phyloP scores from a whole-genome alignment of 2,888 invertebrate species.

The Rhagonycha fulva region DNA sequence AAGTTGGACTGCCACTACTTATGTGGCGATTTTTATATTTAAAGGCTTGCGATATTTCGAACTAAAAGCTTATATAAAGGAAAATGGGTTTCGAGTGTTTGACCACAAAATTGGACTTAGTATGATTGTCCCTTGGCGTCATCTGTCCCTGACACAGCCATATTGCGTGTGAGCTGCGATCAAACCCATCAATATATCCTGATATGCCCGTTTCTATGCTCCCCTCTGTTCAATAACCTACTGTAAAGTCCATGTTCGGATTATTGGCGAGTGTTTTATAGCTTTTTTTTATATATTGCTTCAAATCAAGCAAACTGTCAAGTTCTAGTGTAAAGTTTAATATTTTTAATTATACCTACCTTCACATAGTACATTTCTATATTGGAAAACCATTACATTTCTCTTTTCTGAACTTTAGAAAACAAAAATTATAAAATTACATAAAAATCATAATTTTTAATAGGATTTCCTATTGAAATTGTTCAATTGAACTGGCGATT shows the following conservation, averaged over 20 bases:
- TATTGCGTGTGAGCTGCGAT: constrained; percentile 44
- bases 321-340: neutral
- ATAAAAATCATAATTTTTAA: neutral
- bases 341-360: neutral
- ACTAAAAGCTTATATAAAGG: constrained; percentile 13
- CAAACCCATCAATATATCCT: constrained; percentile 41
- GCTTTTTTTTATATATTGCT: neutral
- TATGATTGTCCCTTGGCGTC: constrained; percentile 34
- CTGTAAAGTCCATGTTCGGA: neutral
- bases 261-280: neutral
- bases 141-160: constrained; percentile 45
- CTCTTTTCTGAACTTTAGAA: neutral
- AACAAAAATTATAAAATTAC: neutral
- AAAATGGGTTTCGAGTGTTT: constrained; percentile 19
- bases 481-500: constrained; percentile 20
- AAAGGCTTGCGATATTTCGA: neutral
- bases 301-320: neutral
- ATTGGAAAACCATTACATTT: neutral
- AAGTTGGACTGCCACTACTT: neutral
- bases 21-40: neutral
- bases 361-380: neutral
- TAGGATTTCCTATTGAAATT: constrained; percentile 1
- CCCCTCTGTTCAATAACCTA: constrained; percentile 18
- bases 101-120: constrained; percentile 23
- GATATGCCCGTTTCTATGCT: constrained; percentile 11